These are phyloP conservation scores for Aphodius granarius DNA, from an alignment of 2,888 invertebrate species.

Conservation along the genomic window DNA sequence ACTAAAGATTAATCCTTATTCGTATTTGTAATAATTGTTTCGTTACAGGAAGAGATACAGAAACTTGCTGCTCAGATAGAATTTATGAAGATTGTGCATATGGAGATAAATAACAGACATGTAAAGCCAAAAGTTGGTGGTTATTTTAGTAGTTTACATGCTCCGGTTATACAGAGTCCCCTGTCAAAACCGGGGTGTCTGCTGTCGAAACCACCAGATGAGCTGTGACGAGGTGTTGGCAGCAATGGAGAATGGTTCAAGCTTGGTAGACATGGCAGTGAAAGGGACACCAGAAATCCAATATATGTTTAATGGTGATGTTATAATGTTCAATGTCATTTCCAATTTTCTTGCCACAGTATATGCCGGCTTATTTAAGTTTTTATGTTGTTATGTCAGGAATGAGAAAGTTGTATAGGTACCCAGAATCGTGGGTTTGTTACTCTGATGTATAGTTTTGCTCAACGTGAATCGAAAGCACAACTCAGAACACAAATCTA, in stretches of 20 bases:
- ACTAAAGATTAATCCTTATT: not conserved
- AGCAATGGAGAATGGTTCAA: slow-evolving; percentile 41
- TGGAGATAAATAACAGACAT: slow-evolving; percentile 91
- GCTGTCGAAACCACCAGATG: slow-evolving; percentile 44
- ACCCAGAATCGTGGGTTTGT: no score
- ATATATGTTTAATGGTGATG: slow-evolving; percentile 35
- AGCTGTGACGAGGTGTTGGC: slow-evolving; percentile 41
- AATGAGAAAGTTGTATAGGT: no score
- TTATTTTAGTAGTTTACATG: slow-evolving; percentile 69
- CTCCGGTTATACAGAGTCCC: slow-evolving; percentile 52
- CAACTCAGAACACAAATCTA: no score
- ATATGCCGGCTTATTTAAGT: no score
- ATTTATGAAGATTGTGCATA: slow-evolving; percentile 91
- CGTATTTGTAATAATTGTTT: not conserved
- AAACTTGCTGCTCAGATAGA: slow-evolving; percentile 90
- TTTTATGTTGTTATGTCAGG: no score
- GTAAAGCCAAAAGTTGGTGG: slow-evolving; percentile 81
- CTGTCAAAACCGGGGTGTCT: slow-evolving; percentile 47
- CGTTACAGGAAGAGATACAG: slow-evolving; percentile 81
- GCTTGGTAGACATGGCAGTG: slow-evolving; percentile 39
- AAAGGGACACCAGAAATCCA: slow-evolving; percentile 39
- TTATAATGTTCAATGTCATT: not conserved
- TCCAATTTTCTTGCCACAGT: not conserved
- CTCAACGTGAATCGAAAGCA: no score
- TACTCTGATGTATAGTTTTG: no score